phyloP scores from a whole-genome alignment of 2,113 vertebrate genomes.

The Brachyhypopomus gauderio region DNA sequence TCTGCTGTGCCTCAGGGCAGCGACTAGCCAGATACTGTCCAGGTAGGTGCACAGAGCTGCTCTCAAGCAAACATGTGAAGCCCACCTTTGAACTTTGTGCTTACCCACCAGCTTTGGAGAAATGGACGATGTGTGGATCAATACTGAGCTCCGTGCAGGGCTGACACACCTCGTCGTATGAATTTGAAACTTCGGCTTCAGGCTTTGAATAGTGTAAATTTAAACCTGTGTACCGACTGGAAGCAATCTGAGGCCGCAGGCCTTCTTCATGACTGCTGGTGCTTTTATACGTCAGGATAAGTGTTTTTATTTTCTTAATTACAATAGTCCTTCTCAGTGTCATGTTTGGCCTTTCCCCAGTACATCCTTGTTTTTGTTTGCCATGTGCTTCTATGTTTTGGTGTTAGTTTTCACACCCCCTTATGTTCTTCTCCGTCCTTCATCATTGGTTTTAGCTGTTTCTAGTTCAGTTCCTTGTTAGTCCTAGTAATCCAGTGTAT shows the following conservation, averaged over 20 bases:
- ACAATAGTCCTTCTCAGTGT: too few species aligned
- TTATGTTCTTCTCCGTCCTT: too few species aligned
- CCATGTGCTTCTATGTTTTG: too few species aligned
- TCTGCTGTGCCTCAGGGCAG: neutral
- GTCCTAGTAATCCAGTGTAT: too few species aligned
- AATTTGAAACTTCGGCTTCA: neutral
- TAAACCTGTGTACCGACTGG: neutral
- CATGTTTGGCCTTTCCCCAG: too few species aligned
- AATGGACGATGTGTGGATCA: neutral
- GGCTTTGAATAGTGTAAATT: neutral
- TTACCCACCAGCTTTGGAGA: slow-evolving; percentile 10
- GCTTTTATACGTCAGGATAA: too few species aligned
- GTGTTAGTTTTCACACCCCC: too few species aligned
- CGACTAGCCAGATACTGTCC: neutral
- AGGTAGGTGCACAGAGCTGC: neutral
- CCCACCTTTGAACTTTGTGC: slow-evolving; percentile 12
- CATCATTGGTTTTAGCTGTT: too few species aligned
- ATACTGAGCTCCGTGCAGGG: neutral
- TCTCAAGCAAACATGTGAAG: neutral
- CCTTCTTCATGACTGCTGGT: neutral
- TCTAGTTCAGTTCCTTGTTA: too few species aligned
- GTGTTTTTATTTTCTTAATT: too few species aligned
- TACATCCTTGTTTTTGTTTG: too few species aligned
- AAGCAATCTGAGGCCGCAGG: neutral
- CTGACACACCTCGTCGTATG: neutral